Evolutionary conservation across 2,113 vertebrate species (phyloP).

Genomic region (Prionailurus viverrinus): DNA sequence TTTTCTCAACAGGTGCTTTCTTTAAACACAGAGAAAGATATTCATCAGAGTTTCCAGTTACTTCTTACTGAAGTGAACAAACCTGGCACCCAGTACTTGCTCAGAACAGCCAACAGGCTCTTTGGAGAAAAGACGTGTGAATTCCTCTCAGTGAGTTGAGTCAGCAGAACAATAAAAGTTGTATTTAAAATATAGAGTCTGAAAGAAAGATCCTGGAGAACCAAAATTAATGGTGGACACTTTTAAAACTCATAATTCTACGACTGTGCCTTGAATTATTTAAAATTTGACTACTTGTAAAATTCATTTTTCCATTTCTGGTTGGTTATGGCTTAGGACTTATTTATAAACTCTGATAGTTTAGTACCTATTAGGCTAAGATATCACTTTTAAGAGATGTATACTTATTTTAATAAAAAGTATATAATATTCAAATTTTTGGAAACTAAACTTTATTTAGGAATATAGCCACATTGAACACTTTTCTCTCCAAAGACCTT

Average conservation of each 20-base stretch:
- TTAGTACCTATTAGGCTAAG: too few relatives aligned
- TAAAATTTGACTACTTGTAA: not conserved
- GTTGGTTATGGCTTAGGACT: not conserved
- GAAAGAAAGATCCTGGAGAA: not conserved
- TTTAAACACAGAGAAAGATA: not conserved
- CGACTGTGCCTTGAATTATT: not conserved
- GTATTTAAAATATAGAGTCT: not conserved
- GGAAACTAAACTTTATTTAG: not conserved
- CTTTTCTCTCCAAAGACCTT: conserved; percentile 58
- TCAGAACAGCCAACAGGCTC: conserved; percentile 76
- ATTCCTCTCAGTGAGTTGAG: conserved; percentile 73
- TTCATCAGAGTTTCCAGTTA: conserved; percentile 67
- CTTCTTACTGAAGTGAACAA: conserved; percentile 74
- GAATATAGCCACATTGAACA: not conserved
- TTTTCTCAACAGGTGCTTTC: conserved; percentile 58
- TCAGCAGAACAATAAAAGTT: not conserved
- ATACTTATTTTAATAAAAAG: not conserved
- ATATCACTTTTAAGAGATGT: not conserved
- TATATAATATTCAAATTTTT: not conserved
- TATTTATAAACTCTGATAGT: not conserved
- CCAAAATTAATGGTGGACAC: not conserved
- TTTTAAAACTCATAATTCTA: not conserved
- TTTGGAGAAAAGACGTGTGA: conserved; percentile 74
- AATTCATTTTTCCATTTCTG: not conserved
- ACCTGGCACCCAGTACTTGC: conserved; percentile 47